phyloP scores from a whole-genome alignment of 2,888 invertebrate genomes.

The Macroteleia sp. region DNA sequence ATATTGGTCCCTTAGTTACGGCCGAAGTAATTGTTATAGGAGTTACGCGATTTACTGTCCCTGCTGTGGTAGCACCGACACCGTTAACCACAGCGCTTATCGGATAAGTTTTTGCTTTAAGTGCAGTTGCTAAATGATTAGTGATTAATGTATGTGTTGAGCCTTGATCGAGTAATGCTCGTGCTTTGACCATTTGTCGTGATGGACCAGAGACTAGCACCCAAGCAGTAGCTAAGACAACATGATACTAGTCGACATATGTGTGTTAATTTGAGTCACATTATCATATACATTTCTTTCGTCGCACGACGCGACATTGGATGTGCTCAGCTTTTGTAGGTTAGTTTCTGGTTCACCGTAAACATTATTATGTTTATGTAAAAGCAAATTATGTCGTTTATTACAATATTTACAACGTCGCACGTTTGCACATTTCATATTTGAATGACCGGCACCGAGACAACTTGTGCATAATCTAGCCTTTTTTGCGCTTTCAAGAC shows the following conservation, averaged over 20 bases:
- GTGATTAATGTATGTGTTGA: background rate
- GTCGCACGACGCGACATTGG: background rate
- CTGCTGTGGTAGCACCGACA: too few relatives aligned
- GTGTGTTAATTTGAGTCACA: too few relatives aligned
- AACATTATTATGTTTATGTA: background rate
- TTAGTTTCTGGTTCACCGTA: too few relatives aligned
- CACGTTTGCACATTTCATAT: background rate
- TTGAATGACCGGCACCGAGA: background rate
- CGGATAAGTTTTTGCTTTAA: too few relatives aligned
- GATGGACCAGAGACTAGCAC: background rate
- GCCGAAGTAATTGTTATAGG: too few relatives aligned
- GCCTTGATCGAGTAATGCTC: background rate
- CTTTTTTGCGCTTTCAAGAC: background rate
- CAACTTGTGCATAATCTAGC: background rate
- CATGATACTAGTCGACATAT: too few relatives aligned
- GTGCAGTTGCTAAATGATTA: too few relatives aligned
- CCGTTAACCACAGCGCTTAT: too few relatives aligned
- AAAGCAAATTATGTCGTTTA: background rate
- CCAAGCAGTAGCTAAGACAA: slow-evolving; percentile 7
- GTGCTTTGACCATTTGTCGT: background rate
- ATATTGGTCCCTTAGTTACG: too few relatives aligned
- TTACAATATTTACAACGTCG: background rate
- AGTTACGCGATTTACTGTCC: too few relatives aligned
- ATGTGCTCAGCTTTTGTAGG: too few relatives aligned
- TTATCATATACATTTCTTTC: too few relatives aligned